phyloP scores from a whole-genome alignment of 2,113 vertebrate species.

The Rhinolophus ferrumequinum region DNA sequence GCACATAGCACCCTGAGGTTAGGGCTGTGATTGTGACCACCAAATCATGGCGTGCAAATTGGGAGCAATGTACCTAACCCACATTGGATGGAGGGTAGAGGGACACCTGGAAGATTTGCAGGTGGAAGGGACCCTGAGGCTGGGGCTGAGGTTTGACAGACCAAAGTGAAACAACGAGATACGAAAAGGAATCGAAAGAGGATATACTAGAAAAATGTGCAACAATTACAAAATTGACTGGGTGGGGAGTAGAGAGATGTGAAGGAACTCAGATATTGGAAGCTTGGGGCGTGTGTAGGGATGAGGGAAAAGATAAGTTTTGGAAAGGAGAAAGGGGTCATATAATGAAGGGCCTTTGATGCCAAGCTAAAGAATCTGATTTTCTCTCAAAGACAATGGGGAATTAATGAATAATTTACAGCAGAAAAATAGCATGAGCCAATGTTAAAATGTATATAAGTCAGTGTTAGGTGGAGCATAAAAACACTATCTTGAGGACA shows the following conservation, averaged over 20 bases:
- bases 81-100: background rate
- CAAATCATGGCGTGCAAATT: background rate
- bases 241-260: too few relatives aligned
- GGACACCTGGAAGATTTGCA: background rate
- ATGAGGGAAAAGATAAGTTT: background rate
- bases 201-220: background rate
- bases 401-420: background rate
- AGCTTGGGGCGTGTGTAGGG: rapidly evolving
- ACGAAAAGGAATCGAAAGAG: background rate
- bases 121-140: background rate
- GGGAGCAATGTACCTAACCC: background rate
- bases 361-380: background rate
- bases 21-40: background rate
- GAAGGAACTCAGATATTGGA: background rate
- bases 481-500: background rate
- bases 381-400: background rate
- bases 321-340: background rate
- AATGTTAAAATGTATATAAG: background rate
- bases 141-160: background rate
- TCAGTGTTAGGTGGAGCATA: background rate
- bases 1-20: background rate
- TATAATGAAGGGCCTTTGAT: background rate
- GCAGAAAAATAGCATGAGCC: background rate
- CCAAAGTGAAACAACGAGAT: background rate
- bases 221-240: background rate